phyloP scores from a whole-genome alignment of 1,140 invertebrate genomes.

The Eulimnadia texana region DNA sequence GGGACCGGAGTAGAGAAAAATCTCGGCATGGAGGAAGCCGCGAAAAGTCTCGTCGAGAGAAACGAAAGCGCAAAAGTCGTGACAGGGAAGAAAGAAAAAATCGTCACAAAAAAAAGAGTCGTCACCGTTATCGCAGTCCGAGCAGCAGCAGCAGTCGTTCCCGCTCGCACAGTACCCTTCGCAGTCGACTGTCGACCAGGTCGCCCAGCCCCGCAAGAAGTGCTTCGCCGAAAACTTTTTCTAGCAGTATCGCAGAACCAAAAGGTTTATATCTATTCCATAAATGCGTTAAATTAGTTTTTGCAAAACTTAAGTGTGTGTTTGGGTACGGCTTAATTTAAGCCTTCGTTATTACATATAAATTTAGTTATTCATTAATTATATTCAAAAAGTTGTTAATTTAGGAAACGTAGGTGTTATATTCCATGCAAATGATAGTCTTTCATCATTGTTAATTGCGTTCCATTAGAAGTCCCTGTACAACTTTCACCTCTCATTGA shows the following conservation, averaged over 20 bases:
- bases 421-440: too few relatives aligned
- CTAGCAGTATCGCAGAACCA: background rate
- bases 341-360: too few relatives aligned
- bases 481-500: too few relatives aligned
- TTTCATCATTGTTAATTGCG: too few relatives aligned
- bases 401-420: too few relatives aligned
- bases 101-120: background rate
- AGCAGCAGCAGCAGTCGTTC: background rate
- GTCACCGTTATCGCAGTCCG: background rate
- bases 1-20: background rate
- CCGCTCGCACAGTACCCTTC: background rate
- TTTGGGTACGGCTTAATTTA: too few relatives aligned
- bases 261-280: background rate
- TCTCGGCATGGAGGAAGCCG: background rate
- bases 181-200: background rate
- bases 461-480: too few relatives aligned
- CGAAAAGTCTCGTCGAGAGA: background rate
- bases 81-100: background rate
- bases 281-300: too few relatives aligned
- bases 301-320: too few relatives aligned
- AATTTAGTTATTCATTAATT: too few relatives aligned
- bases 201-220: background rate
- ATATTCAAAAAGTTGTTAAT: too few relatives aligned
- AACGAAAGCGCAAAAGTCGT: conserved; percentile 4
- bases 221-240: background rate